Evolutionary conservation across 2,797 vertebrate species (phyloP).

Genomic region (Australoheros facetus): DNA sequence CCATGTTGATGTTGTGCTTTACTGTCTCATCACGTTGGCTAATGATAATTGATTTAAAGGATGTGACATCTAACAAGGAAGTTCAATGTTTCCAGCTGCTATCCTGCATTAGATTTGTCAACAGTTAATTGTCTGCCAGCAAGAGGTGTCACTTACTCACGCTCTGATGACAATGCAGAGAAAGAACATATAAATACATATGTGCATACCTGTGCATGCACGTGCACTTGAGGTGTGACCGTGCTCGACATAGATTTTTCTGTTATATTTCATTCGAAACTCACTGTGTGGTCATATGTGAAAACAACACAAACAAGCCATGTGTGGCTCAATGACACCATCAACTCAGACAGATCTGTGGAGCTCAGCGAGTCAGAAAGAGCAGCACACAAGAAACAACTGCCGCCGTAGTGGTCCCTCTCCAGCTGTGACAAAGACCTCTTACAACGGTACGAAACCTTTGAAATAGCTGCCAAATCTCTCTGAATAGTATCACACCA

Average conservation of each 20-base stretch:
- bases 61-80: slow-evolving; percentile 65
- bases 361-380: slow-evolving; percentile 12
- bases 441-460: slow-evolving; percentile 20
- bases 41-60: slow-evolving; percentile 60
- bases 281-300: neutral
- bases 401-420: slow-evolving; percentile 1
- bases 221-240: neutral
- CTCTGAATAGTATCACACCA: slow-evolving; percentile 36
- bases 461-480: slow-evolving; percentile 25
- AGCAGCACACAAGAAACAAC: slow-evolving; percentile 12
- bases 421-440: slow-evolving; percentile 45
- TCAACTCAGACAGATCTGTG: neutral
- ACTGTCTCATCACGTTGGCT: slow-evolving; percentile 11
- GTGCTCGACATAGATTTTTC: neutral
- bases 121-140: slow-evolving; percentile 51
- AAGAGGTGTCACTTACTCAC: slow-evolving; percentile 2
- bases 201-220: neutral
- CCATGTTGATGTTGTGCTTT: slow-evolving; percentile 8
- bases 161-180: neutral
- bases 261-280: neutral
- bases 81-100: slow-evolving; percentile 62
- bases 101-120: slow-evolving; percentile 42
- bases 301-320: slow-evolving; percentile 7
- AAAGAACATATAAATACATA: neutral
- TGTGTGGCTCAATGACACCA: neutral